Evolutionary conservation across 53 echinoderm and acorn worm species (phyloP).

Genomic region (Arbacia lixula): DNA sequence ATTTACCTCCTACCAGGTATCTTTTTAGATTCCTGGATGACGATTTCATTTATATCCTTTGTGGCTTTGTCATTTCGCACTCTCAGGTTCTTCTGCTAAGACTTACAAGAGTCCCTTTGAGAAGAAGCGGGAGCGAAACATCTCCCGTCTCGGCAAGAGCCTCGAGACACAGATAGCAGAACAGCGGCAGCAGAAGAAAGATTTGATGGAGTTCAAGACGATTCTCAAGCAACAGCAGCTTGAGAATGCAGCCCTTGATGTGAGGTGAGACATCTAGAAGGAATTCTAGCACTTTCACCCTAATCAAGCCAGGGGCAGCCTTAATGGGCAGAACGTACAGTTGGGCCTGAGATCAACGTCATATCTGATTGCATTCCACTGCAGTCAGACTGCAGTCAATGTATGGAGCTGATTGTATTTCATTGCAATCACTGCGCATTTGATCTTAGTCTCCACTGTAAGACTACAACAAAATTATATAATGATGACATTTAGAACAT

Average conservation of each 20-base stretch:
- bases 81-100: neutral
- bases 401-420: too few species aligned
- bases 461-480: too few species aligned
- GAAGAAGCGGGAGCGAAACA: constrained; percentile 52
- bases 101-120: constrained; percentile 55
- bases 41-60: neutral
- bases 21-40: too few species aligned
- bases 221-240: constrained; percentile 62
- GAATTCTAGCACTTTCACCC: neutral
- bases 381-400: too few species aligned
- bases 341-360: neutral
- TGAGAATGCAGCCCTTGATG: constrained; percentile 18
- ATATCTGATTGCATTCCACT: neutral
- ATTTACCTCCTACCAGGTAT: too few species aligned
- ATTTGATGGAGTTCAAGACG: constrained; percentile 58
- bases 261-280: constrained; percentile 30
- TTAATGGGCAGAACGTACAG: too few species aligned
- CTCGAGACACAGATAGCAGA: constrained; percentile 4
- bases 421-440: too few species aligned
- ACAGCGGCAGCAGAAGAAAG: constrained; percentile 38
- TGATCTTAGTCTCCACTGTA: neutral
- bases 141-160: constrained; percentile 2
- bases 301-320: too few species aligned
- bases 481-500: too few species aligned
- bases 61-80: neutral